Conservation (phyloP, 92 coral and sea anemone genomes). For the Porites evermanni region DNA sequence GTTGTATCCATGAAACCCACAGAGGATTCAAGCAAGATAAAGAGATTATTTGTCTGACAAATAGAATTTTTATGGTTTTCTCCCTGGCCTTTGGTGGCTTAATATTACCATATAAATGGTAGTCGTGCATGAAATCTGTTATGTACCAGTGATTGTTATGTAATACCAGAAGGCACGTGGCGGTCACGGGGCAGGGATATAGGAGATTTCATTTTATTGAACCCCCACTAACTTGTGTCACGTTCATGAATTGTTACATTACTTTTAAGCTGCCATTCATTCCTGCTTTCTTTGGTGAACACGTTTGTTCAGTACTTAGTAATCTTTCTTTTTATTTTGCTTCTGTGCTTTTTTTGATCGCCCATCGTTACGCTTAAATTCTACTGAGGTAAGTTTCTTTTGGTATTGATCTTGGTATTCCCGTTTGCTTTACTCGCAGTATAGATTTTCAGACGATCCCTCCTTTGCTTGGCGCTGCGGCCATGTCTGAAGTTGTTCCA, state of each 20-base stretch:
- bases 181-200: too few species aligned
- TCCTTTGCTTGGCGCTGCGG: constrained; percentile 6
- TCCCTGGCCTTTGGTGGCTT: too few species aligned
- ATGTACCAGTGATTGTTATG: too few species aligned
- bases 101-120: too few species aligned
- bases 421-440: constrained; percentile 10
- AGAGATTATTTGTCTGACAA: too few species aligned
- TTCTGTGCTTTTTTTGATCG: constrained; percentile 11
- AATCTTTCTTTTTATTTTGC: not conserved
- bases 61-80: too few species aligned
- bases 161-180: too few species aligned
- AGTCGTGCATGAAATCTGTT: too few species aligned
- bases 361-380: constrained; percentile 10
- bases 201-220: too few species aligned
- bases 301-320: not conserved
- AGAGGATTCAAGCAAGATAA: not conserved
- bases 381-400: constrained; percentile 7
- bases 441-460: not conserved
- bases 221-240: too few species aligned
- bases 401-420: constrained; percentile 5
- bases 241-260: too few species aligned
- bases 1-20: constrained; percentile 7
- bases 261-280: not conserved
- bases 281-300: constrained; percentile 18
- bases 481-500: constrained; percentile 26